phyloP scores from a whole-genome alignment of 2,797 vertebrate species.

The Clarias pachynema region DNA sequence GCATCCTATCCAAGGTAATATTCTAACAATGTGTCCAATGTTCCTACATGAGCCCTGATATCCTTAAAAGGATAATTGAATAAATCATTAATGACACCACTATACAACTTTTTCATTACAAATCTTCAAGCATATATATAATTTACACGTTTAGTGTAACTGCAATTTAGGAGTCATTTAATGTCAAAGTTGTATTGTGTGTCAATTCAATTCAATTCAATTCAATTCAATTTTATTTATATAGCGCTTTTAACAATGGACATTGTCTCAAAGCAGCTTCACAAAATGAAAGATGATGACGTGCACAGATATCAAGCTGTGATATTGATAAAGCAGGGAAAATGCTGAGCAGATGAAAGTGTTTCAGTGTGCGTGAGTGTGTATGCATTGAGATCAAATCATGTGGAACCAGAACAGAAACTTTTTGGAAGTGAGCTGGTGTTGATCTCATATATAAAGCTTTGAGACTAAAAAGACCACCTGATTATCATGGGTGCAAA shows the following conservation, averaged over 20 bases:
- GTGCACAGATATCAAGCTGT: not conserved
- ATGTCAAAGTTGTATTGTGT: not conserved
- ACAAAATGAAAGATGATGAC: too few relatives aligned
- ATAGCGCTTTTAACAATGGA: too few relatives aligned
- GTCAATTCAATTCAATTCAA: too few relatives aligned
- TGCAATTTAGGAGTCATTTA: not conserved
- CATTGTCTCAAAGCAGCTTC: too few relatives aligned
- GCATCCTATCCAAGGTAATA: not conserved
- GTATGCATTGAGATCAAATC: not conserved
- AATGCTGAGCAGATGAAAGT: not conserved
- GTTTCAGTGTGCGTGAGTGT: not conserved
- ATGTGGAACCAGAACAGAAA: not conserved
- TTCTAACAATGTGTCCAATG: not conserved
- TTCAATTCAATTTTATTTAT: too few relatives aligned
- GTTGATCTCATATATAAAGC: not conserved
- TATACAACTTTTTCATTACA: not conserved
- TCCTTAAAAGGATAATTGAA: not conserved
- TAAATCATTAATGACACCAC: conserved; percentile 6
- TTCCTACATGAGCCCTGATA: not conserved
- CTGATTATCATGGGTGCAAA: not conserved
- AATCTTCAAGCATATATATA: not conserved
- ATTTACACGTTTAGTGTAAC: not conserved
- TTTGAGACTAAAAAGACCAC: not conserved
- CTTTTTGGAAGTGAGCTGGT: not conserved
- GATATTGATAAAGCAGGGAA: not conserved